phyloP scores from a whole-genome alignment of 2,113 vertebrate species.

The human (Homo sapiens) region DNA sequence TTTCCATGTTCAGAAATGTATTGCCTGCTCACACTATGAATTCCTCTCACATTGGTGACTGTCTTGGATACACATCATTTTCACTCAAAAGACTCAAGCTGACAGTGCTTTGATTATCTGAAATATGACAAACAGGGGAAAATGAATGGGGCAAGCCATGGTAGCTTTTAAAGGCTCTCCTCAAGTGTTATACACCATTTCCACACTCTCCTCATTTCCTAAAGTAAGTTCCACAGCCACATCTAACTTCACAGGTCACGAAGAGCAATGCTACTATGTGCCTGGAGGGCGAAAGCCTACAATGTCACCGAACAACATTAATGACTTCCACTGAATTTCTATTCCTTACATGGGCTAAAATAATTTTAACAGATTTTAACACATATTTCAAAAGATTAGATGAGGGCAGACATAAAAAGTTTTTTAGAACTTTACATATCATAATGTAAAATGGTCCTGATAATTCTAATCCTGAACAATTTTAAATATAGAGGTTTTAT shows the following conservation, averaged over 20 bases:
- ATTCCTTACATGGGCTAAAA: not conserved
- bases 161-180: not conserved
- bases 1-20: not conserved
- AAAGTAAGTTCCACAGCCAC: not conserved
- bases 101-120: not conserved
- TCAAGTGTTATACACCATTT: not conserved
- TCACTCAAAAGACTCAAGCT: not conserved
- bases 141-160: not conserved
- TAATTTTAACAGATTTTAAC: not conserved
- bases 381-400: not conserved
- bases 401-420: not conserved
- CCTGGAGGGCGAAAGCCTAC: not conserved
- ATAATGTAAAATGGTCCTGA: not conserved
- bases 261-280: accelerated
- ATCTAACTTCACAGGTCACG: not conserved
- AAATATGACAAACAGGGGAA: not conserved
- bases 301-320: too few relatives aligned
- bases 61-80: not conserved
- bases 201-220: not conserved
- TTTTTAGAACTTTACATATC: not conserved
- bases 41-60: not conserved
- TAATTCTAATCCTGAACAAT: not conserved
- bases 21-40: not conserved
- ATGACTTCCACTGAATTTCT: not conserved
- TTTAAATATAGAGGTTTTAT: not conserved